phyloP scores from a whole-genome alignment of 2,797 vertebrate genomes.

The Muraenolepis orangiensis region DNA sequence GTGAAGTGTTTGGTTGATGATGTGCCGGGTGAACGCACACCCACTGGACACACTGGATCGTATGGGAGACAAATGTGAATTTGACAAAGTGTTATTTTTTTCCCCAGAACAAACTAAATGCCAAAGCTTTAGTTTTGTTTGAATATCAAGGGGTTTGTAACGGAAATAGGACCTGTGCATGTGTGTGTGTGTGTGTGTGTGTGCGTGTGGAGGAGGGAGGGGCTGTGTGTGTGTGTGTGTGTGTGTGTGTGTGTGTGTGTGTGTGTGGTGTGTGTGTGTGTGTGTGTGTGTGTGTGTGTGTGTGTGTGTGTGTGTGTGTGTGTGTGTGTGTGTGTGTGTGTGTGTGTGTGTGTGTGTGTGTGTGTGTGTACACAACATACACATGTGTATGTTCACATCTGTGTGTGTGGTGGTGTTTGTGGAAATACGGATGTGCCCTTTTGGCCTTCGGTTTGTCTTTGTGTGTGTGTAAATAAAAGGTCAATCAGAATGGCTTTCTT shows the following conservation, averaged over 20 bases:
- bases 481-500: slow-evolving; percentile 43
- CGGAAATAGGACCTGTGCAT: not conserved
- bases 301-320: no score
- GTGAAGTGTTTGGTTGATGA: not conserved
- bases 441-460: not conserved
- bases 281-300: not conserved
- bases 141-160: not conserved
- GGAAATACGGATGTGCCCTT: not conserved
- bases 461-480: slow-evolving; percentile 13
- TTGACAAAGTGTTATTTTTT: not conserved
- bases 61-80: not conserved
- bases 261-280: not conserved
- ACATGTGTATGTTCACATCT: not conserved
- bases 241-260: not conserved
- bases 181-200: no score
- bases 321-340: not conserved
- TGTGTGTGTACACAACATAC: not conserved
- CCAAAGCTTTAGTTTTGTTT: not conserved
- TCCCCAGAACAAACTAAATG: not conserved
- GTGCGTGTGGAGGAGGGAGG: no score
- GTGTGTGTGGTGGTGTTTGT: not conserved
- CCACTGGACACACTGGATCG: not conserved
- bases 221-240: no score
- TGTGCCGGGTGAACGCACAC: not conserved
- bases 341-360: not conserved